Conservation (phyloP, 1,140 invertebrate species). For the Thaumetopoea pityocampa region DNA sequence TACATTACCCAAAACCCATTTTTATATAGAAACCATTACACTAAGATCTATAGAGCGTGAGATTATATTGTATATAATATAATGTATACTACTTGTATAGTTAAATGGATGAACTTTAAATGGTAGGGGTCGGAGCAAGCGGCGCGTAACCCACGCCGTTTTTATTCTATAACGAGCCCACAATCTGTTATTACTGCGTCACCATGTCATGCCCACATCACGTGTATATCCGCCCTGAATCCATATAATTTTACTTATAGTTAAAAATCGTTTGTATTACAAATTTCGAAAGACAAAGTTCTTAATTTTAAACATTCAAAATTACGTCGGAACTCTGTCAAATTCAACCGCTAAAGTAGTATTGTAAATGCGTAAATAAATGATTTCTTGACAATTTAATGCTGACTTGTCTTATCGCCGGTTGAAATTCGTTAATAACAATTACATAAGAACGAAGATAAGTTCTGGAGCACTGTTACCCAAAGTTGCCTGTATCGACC, state of each 20-base stretch:
- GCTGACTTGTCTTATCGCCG: constrained; percentile 35
- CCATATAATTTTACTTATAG: constrained; percentile 43
- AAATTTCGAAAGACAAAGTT: constrained; percentile 35
- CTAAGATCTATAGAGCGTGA: constrained; percentile 17
- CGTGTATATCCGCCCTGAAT: constrained; percentile 60
- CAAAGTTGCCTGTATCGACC: too few species aligned
- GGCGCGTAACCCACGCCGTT: constrained; percentile 58
- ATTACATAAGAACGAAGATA: constrained; percentile 43
- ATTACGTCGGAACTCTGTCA: constrained; percentile 26
- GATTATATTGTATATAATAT: constrained; percentile 16
- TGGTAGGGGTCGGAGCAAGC: constrained; percentile 44
- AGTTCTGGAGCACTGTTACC: constrained; percentile 20
- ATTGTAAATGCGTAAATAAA: constrained; percentile 50
- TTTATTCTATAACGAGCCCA: constrained; percentile 64
- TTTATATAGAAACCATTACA: constrained; percentile 4
- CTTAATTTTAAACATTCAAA: constrained; percentile 19
- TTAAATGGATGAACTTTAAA: constrained; percentile 46
- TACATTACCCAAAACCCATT: constrained; percentile 4
- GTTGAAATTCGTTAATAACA: constrained; percentile 49
- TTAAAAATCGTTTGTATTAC: constrained; percentile 55
- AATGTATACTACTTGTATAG: constrained; percentile 25
- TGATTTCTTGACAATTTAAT: constrained; percentile 69
- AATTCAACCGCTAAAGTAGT: constrained; percentile 17
- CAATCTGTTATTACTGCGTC: constrained; percentile 68
- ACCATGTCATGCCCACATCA: constrained; percentile 64